Base-by-base conservation (phyloP, 2,888 invertebrate species). In the Sceliomorpha sp. region DNA sequence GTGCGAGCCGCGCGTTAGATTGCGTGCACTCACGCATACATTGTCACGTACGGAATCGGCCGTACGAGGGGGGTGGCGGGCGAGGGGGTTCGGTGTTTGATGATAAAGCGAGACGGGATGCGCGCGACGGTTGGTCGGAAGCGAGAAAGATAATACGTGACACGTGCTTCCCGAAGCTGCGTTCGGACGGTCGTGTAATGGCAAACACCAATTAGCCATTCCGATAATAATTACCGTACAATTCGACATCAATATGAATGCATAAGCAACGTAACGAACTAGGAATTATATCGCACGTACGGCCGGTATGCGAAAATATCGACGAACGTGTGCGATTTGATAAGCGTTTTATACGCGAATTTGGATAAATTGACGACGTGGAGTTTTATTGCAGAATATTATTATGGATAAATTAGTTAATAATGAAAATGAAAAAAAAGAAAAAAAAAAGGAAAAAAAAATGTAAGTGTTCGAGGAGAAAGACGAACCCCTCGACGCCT, bases 171-270 rank as follows among this genome's bases (percentile, higher is more conserved):
- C 53, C 32, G 29, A 44, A 13, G 39, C 45, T 20, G 10, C 20
- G 20, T 32, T 8, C 32, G 26, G 36, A 36, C 34, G 36, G 12
- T 51, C 37, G 39, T 50, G 37, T 53, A 20, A 39, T 7, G 47
- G 26, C 55, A 60, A 68, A 68, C 68, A 68, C 60, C 45, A 56
- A 60, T 62, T 50, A 39, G 55, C 37, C 39, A 62, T 62, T 62
- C 45, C 39, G 42, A 56, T 56, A 50, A 62, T 68, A 50, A 60
- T 56, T 51, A 60, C 44, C 15, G 36, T 32, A 44, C 51, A 51
- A 47, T 66, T 47, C 44, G 39, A 7, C 47, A 15, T 37, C 12
- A 17, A 44, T 58, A 66, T 40, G 58, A 66, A 58, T 45, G 27
- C 39, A 40, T 47, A 53, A 55, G 40, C 14, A 42, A 34, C 36